Base-by-base conservation (phyloP, 2,888 invertebrate species). In the Agrotis ipsilon region DNA sequence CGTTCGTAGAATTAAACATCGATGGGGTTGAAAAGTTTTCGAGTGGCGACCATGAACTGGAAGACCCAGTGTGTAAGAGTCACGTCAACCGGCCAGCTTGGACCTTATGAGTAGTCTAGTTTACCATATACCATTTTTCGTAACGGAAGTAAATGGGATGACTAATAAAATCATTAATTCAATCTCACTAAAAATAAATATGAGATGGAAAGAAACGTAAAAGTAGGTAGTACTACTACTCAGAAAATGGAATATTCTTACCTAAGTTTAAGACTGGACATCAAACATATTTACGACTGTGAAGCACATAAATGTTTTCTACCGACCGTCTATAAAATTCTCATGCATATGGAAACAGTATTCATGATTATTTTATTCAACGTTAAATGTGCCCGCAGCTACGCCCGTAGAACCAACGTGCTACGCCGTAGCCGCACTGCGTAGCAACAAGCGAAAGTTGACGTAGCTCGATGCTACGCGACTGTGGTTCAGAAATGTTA, bases 271-370 rank as follows among this genome's bases (percentile, higher is more conserved):
- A 55, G 49, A 60, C 18, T 24, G 19, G 52, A 27, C 49, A 39
- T 59, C 43, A 72, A 72, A 39, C 16, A 72, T 21, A 14, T 73
- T 75, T 65, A 75, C 60, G 74, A 79, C 21, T 46, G 14, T 16
- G 21, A 59, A 63, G 21, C 43, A 57, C 51, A 65, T 80, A 48
- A 64, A 61, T 65, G 48, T 51, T 16, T 46, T 52, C 14, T 48
- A 48, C 48, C 4, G 16, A 27, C 27, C 11, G 43, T 45, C 60
- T n/a, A 52, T 73, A 57, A 74, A 75, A 61, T 46, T 27, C 9
- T 51, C 21, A 65, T 79, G 19, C 16, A 61, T 48, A 43, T 57
- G 60, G 51, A 45, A 60, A 64, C 9, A 54, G n/a, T 51, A 55
- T 32, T 55, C 55, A 55, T n/a, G 32, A 14, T 55, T n/a, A 61